These are phyloP conservation scores for Hypolimnas misippus DNA, from an alignment of 2,888 invertebrate genomes.

Conservation along the genomic window DNA sequence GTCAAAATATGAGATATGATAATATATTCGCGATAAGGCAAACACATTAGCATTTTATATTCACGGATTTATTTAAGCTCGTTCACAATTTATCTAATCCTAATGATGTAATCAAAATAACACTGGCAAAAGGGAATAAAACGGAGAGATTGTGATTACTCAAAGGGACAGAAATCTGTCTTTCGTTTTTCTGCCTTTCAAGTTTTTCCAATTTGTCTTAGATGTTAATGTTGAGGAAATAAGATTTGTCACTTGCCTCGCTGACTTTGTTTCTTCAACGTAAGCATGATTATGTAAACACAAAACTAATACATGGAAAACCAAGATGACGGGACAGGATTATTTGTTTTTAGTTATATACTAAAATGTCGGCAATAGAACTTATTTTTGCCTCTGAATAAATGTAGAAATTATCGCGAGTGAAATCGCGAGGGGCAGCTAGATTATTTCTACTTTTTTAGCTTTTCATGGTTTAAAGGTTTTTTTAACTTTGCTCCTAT, in stretches of 20 bases:
- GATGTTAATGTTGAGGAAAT: conserved; percentile 53
- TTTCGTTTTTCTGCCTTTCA: conserved; percentile 59
- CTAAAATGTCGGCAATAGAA: too few species aligned
- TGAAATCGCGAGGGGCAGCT: too few species aligned
- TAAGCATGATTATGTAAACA: neutral
- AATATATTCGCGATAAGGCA: conserved; percentile 11
- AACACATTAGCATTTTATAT: conserved; percentile 7
- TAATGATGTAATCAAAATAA: conserved; percentile 65
- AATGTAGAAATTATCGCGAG: too few species aligned
- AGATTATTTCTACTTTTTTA: too few species aligned
- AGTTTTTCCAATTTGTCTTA: conserved; percentile 67
- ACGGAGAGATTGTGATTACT: conserved; percentile 64
- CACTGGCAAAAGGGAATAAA: conserved; percentile 52
- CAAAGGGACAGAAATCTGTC: conserved; percentile 63
- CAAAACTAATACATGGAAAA: neutral
- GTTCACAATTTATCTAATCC: conserved; percentile 32
- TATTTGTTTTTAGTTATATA: too few species aligned
- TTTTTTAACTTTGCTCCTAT: too few species aligned
- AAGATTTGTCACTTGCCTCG: conserved; percentile 48
- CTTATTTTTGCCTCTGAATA: too few species aligned
- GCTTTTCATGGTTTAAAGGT: too few species aligned
- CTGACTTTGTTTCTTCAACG: conserved; percentile 25
- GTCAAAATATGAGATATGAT: neutral
- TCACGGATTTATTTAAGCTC: conserved; percentile 20
- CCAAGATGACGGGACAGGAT: too few species aligned